Evolutionary conservation across 1,140 invertebrate genomes (phyloP).

Genomic region (Cherax destructor): DNA sequence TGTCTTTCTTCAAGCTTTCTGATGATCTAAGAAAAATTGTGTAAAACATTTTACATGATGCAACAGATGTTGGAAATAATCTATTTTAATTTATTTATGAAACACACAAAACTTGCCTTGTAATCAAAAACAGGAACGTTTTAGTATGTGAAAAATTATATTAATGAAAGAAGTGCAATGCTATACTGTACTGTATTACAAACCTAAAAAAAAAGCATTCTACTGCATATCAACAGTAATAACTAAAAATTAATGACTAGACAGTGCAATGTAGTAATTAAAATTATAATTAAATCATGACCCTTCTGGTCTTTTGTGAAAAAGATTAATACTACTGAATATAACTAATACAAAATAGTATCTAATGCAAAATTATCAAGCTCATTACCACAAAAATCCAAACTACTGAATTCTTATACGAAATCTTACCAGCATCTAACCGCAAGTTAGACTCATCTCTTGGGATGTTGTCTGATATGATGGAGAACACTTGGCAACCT

Average conservation of each 20-base stretch:
- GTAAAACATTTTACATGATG: neutral
- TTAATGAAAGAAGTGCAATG: neutral
- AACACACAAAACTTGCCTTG: neutral
- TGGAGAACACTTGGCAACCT: slow-evolving; percentile 88
- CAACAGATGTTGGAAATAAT: neutral
- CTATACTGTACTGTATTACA: neutral
- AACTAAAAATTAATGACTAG: neutral
- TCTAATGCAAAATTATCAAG: neutral
- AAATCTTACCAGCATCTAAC: slow-evolving; percentile 83
- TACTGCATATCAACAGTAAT: no score
- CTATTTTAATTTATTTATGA: neutral
- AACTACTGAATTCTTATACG: neutral
- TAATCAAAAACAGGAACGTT: neutral
- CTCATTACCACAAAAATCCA: neutral
- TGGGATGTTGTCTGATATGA: slow-evolving; percentile 91
- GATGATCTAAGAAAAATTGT: no score
- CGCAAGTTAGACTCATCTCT: slow-evolving; percentile 87
- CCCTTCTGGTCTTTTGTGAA: neutral
- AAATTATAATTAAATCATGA: neutral
- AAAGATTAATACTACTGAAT: neutral
- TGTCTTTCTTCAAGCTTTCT: no score
- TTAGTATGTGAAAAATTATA: neutral
- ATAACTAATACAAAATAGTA: neutral
- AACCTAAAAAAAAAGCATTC: neutral
- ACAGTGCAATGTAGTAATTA: neutral